These are phyloP conservation scores for Cotesia glomerata DNA, from an alignment of 1,140 invertebrate species.

Conservation along the genomic window DNA sequence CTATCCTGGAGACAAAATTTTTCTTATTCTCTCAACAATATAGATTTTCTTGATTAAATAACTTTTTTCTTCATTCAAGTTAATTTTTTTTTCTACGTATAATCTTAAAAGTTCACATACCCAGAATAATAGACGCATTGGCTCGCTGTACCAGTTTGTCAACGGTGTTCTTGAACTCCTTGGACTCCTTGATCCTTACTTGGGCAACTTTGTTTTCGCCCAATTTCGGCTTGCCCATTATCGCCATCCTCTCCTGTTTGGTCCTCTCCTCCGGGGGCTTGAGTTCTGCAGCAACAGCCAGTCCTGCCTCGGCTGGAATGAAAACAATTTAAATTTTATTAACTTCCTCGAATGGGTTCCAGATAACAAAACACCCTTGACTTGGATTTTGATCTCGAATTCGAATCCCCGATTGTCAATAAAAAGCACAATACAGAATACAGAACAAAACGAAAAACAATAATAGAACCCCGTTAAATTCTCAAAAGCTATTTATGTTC, in stretches of 20 bases:
- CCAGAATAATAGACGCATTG: slow-evolving; percentile 91
- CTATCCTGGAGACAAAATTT: too few relatives aligned
- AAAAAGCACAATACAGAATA: too few relatives aligned
- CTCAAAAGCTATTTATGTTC: background rate
- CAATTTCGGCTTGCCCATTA: slow-evolving; percentile 87
- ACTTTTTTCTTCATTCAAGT: too few relatives aligned
- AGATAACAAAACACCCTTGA: too few relatives aligned
- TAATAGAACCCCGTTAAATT: too few relatives aligned
- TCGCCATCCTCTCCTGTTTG: slow-evolving; percentile 85
- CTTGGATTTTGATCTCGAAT: too few relatives aligned
- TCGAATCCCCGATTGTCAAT: too few relatives aligned
- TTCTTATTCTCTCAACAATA: too few relatives aligned
- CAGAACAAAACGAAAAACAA: too few relatives aligned
- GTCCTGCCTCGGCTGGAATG: slow-evolving; percentile 67
- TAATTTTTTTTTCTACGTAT: too few relatives aligned
- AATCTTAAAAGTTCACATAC: slow-evolving; percentile 37
- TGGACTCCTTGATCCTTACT: slow-evolving; percentile 94
- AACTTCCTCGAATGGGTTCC: too few relatives aligned
- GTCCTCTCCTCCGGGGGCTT: slow-evolving; percentile 70
- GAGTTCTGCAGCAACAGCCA: slow-evolving; percentile 68
- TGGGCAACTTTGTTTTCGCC: slow-evolving; percentile 84
- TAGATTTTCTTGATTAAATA: too few relatives aligned
- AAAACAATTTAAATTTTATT: slow-evolving; percentile 32
- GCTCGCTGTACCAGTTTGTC: slow-evolving; percentile 97
- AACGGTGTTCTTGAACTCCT: slow-evolving; percentile 98